Evolutionary conservation across 2,888 invertebrate genomes (phyloP).

Genomic region (Drosophila anceps): DNA sequence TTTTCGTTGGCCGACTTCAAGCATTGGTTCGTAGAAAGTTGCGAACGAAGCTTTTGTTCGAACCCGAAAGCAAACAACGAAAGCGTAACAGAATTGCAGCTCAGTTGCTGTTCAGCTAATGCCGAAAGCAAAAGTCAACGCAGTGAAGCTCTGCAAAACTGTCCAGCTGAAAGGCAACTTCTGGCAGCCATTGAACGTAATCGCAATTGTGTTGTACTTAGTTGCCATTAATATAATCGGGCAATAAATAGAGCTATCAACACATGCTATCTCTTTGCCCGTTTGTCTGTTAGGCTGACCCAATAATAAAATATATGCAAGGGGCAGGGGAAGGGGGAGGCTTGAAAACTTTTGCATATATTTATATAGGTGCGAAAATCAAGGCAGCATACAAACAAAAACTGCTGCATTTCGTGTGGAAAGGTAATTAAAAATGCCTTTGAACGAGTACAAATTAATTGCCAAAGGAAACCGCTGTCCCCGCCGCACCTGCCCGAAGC

Average conservation of each 20-base stretch:
- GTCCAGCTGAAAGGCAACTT: background rate
- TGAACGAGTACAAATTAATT: conserved; percentile 71
- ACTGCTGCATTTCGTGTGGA: conserved; percentile 72
- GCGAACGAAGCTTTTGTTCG: conserved; percentile 37
- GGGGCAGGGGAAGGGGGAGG: background rate
- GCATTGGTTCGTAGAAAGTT: conserved; percentile 23
- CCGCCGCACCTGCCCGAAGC: background rate
- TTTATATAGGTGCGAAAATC: conserved; percentile 69
- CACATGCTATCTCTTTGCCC: conserved; percentile 15
- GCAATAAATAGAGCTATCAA: conserved; percentile 24
- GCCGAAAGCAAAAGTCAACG: conserved; percentile 59
- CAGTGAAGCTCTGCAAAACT: background rate
- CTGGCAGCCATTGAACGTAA: conserved; percentile 27
- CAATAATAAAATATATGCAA: conserved; percentile 17
- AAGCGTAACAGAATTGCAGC: conserved; percentile 29
- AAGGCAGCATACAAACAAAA: conserved; percentile 42
- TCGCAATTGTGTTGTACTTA: conserved; percentile 16
- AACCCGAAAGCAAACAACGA: conserved; percentile 54
- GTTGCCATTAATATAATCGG: conserved; percentile 63
- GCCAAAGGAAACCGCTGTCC: conserved; percentile 59
- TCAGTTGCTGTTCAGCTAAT: conserved; percentile 69
- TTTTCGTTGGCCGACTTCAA: conserved; percentile 20
- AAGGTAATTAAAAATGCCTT: conserved; percentile 78
- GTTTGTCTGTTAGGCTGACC: conserved; percentile 35
- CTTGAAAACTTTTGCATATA: conserved; percentile 60